Base-by-base conservation (phyloP, 2,113 vertebrate genomes). In the Tragelaphus strepsiceros region DNA sequence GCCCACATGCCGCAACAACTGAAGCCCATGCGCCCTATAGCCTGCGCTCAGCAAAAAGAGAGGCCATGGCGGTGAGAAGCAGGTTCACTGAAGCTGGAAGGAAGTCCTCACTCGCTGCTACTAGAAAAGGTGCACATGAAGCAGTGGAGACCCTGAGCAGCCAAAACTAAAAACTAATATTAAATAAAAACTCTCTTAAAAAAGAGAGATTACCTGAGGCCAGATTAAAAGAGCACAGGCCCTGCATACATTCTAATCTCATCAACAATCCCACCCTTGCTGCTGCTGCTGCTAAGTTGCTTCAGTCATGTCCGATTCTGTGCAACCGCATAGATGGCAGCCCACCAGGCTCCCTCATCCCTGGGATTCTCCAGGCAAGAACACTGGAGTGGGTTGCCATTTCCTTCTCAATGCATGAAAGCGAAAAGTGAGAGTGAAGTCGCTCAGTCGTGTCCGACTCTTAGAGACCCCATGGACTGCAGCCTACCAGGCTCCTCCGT, bases 11-110 rank as follows among this genome's bases (percentile, higher is more conserved):
- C 1, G 0, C 78, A 32, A 11, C 46, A 30, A 51, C 28, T 39
- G n/a, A 32, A 32, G 46, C 77, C 8, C 2, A 11, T 2, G 16
- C 0, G 0, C 46, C 78, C 28, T 81, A 17, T 9, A 51, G 5
- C 46, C 78, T 81, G 46, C 6, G 9, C 46, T 81, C 28, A 6
- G 28, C 78, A 6, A 12, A 49, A 81, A 51, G 8, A 80, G 26
- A 49, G 28, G 46, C 46, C 5, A 1, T 1, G 0, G 9, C 1
- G 0, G 16, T 6, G 46, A 81, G 28, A 51, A 51, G 78, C 28
- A 2, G 5, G 4, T 19, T 10, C 5, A 30, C 9, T 6, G 16
- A 2, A 6, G 39, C 39, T 43, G 39, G 39, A 43, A 43, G 35
- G 39, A 14, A 26, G 39, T 14, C 39, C 71, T 12, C 39, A 26